Conservation (phyloP, 2,888 invertebrate species). For the Sialis lutaria region DNA sequence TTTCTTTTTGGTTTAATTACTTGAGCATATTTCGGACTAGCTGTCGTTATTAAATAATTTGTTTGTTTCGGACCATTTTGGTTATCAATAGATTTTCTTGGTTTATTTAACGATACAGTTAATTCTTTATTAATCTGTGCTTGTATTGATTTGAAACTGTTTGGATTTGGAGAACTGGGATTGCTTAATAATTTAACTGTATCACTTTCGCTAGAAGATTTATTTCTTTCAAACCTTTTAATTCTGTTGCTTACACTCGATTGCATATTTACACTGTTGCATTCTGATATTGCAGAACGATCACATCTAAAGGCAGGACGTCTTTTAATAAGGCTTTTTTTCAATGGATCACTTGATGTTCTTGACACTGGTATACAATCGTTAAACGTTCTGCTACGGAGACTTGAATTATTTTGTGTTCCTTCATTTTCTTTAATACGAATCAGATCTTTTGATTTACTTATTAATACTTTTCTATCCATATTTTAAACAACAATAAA, state of each 20-base stretch:
- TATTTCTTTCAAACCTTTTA: slow-evolving; percentile 9
- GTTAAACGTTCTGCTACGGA: background rate
- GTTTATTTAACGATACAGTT: background rate
- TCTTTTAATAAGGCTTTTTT: slow-evolving; percentile 29
- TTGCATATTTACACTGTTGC: background rate
- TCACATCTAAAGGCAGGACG: slow-evolving; percentile 37
- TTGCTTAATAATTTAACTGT: background rate
- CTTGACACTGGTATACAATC: slow-evolving; percentile 9
- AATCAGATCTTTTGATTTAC: no score
- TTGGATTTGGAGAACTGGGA: background rate
- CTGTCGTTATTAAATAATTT: background rate
- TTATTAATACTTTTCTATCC: no score
- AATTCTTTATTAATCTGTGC: background rate
- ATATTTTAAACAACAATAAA: no score
- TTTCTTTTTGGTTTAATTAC: slow-evolving; percentile 4
- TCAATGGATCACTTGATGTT: slow-evolving; percentile 26
- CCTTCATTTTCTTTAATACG: background rate
- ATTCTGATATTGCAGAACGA: slow-evolving; percentile 11
- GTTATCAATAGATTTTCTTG: background rate
- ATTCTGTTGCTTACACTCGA: slow-evolving; percentile 2
- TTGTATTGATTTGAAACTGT: background rate
- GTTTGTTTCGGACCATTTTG: background rate
- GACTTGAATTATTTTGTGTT: background rate
- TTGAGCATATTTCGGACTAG: slow-evolving; percentile 5
- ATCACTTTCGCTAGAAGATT: slow-evolving; percentile 8